A percentile compares a stretch with the other conserved stretches of the same genome.
Conservation (phyloP, 2,888 invertebrate species). For the Drosophila falleni region DNA sequence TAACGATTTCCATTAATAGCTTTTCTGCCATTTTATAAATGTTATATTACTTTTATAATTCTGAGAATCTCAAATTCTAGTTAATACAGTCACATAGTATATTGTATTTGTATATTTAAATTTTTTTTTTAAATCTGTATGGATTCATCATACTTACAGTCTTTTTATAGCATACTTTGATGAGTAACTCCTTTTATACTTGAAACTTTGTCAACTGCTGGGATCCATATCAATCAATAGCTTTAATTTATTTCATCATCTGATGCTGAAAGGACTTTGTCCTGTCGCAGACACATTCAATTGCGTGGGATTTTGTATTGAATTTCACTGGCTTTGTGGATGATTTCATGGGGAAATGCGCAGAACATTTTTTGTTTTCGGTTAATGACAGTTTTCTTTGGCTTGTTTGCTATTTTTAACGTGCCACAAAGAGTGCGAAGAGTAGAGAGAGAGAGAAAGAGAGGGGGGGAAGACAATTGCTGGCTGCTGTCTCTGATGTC, state of each 20-base stretch:
- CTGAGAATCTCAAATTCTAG: neutral
- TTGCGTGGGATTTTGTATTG: slow-evolving; percentile 14
- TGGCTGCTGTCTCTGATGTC: slow-evolving; percentile 46
- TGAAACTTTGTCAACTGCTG: neutral
- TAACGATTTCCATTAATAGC: no score
- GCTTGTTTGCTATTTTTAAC: slow-evolving; percentile 31
- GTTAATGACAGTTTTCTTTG: slow-evolving; percentile 23
- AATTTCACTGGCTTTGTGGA: slow-evolving; percentile 12
- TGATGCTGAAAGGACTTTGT: slow-evolving; percentile 4
- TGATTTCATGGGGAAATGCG: slow-evolving; percentile 25
- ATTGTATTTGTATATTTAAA: no score
- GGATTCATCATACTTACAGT: neutral
- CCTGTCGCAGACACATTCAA: slow-evolving; percentile 6
- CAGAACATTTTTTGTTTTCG: slow-evolving; percentile 5
- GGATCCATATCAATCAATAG: neutral
- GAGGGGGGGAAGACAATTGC: slow-evolving; percentile 31
- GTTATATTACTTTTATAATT: neutral
- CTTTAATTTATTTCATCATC: slow-evolving; percentile 18
- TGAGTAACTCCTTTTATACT: neutral
- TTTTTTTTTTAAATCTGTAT: neutral
- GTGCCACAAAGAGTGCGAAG: neutral
- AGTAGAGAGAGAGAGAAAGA: no score
- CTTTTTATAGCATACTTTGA: neutral
- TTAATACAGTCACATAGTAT: no score
- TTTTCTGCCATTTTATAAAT: no score